phyloP scores from a whole-genome alignment of 2,113 vertebrate species.

The Ariopsis seemanni region DNA sequence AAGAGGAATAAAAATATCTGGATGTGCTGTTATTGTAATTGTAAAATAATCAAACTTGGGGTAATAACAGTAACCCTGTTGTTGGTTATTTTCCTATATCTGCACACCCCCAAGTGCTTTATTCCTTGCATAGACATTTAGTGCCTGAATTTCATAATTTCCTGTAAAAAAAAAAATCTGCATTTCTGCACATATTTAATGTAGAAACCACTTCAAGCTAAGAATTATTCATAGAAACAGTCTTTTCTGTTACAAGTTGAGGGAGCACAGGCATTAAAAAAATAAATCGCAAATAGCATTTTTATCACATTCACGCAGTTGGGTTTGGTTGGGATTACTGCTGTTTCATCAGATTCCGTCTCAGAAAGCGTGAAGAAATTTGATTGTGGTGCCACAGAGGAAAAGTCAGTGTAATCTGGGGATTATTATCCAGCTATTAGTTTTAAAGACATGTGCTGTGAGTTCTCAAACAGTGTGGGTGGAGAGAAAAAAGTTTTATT shows the following conservation, averaged over 20 bases:
- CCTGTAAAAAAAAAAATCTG: neutral
- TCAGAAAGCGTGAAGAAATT: neutral
- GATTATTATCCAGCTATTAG: constrained; percentile 38
- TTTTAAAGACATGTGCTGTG: constrained; percentile 26
- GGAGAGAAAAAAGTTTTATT: constrained; percentile 16
- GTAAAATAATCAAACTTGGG: neutral
- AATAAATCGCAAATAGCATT: neutral
- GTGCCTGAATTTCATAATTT: neutral
- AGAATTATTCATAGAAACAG: neutral
- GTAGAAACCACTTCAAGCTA: neutral
- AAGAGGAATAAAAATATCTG: neutral
- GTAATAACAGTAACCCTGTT: neutral
- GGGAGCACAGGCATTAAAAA: neutral
- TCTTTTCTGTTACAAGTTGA: neutral
- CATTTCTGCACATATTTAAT: neutral
- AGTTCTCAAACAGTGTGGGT: constrained; percentile 1
- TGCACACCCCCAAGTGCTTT: neutral
- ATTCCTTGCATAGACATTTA: neutral
- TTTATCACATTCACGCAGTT: neutral
- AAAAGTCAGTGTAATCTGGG: constrained; percentile 25
- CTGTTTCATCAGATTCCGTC: neutral
- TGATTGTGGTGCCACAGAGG: neutral
- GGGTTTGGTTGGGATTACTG: neutral
- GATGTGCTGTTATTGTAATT: neutral
- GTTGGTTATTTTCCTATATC: neutral